These are phyloP conservation scores for Lanius ludovicianus DNA, from an alignment of 2,113 vertebrate genomes.

Conservation along the genomic window DNA sequence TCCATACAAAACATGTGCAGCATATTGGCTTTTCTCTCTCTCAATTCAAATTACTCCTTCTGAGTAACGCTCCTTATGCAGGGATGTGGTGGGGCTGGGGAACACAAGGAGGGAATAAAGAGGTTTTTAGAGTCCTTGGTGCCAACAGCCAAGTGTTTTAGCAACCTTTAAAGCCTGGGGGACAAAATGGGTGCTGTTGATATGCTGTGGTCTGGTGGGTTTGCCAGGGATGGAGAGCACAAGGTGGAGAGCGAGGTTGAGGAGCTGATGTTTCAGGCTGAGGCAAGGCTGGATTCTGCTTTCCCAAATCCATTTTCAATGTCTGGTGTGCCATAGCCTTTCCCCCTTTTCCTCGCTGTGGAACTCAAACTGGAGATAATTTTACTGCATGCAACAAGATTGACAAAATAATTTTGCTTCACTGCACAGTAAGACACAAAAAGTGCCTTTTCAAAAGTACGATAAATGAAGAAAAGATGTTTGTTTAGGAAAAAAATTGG, in stretches of 20 bases:
- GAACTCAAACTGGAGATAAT: not conserved
- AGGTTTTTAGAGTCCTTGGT: not conserved
- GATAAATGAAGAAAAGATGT: not conserved
- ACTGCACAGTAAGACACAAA: not conserved
- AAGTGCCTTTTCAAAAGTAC: not conserved
- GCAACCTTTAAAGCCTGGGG: not conserved
- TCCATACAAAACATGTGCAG: rapidly evolving
- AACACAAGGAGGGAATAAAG: not conserved
- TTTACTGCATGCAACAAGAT: not conserved
- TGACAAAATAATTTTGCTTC: not conserved
- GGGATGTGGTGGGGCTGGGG: not conserved
- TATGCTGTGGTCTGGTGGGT: not conserved
- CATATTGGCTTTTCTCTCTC: not conserved
- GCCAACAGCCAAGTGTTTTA: not conserved
- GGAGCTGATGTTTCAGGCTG: not conserved
- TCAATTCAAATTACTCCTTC: not conserved
- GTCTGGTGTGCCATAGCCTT: not conserved
- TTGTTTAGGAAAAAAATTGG: not conserved
- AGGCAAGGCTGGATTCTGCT: not conserved
- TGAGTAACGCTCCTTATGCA: rapidly evolving
- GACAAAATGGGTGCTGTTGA: not conserved
- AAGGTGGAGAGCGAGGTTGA: not conserved
- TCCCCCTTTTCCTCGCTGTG: rapidly evolving
- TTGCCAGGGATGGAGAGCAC: not conserved
- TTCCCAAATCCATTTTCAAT: not conserved